These are phyloP conservation scores for Marronus borbonicus DNA, from an alignment of 2,888 invertebrate genomes.

Conservation along the genomic window DNA sequence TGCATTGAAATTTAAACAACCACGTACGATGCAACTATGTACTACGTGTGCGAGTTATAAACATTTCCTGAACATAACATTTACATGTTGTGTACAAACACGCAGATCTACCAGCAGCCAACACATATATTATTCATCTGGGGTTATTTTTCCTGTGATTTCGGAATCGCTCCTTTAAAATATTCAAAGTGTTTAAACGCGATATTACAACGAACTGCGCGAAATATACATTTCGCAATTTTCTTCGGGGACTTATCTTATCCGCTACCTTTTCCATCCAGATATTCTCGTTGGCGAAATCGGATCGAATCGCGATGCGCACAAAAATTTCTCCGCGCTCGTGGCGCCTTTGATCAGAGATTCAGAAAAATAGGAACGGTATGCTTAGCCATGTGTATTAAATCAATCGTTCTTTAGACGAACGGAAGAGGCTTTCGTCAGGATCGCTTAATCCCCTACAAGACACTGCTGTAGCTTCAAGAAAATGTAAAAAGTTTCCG, in stretches of 20 bases:
- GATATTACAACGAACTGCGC: conserved; percentile 47
- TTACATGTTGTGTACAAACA: background rate
- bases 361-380: conserved; percentile 47
- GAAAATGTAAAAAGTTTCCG: too few species aligned
- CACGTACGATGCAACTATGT: background rate
- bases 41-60: background rate
- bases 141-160: conserved; percentile 42
- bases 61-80: background rate
- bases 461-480: background rate
- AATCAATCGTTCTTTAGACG: conserved; percentile 45
- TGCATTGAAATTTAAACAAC: too few species aligned
- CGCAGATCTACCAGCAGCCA: background rate
- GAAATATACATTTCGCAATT: conserved; percentile 42
- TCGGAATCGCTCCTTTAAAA: conserved; percentile 34
- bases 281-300: conserved; percentile 23
- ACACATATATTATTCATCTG: conserved; percentile 32
- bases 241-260: conserved; percentile 27
- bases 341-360: conserved; percentile 38
- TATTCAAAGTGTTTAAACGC: conserved; percentile 47
- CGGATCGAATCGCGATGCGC: conserved; percentile 32
- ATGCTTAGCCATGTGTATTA: conserved; percentile 49
- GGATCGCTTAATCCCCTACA: conserved; percentile 30
- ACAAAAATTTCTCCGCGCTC: conserved; percentile 33
- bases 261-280: conserved; percentile 18
- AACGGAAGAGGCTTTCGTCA: conserved; percentile 31